A percentile compares a stretch with the other conserved stretches of the same genome.
These are phyloP conservation scores for Adelphocoris suturalis DNA, from an alignment of 2,888 invertebrate species.

Conservation along the genomic window DNA sequence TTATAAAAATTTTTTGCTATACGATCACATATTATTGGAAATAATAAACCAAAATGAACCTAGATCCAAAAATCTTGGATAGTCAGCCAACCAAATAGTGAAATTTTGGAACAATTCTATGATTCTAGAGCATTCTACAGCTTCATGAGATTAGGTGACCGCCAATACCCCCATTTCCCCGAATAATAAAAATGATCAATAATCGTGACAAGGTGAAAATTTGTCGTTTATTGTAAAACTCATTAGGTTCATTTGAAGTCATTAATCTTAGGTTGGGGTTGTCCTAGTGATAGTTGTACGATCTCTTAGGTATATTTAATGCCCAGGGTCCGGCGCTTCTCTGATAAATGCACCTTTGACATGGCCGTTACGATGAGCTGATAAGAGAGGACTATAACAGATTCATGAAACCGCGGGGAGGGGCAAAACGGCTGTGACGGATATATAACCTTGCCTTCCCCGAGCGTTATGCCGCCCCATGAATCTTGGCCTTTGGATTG, in stretches of 20 bases:
- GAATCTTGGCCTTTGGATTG: slow-evolving; percentile 70
- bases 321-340: not conserved
- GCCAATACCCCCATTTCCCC: no score
- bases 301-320: not conserved
- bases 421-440: slow-evolving; percentile 14
- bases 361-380: slow-evolving; percentile 25
- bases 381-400: slow-evolving; percentile 53
- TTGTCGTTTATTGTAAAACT: no score
- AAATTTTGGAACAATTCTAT: no score
- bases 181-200: no score
- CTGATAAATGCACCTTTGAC: slow-evolving; percentile 52
- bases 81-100: no score
- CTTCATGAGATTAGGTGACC: no score
- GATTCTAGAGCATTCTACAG: no score
- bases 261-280: not conserved
- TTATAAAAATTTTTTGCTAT: no score
- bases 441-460: slow-evolving; percentile 9
- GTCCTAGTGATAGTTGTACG: not conserved
- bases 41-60: no score
- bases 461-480: slow-evolving; percentile 58
- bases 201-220: no score
- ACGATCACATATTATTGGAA: no score
- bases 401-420: not conserved
- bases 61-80: no score
- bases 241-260: not conserved